Evolutionary conservation across 2,113 vertebrate species (phyloP).

Genomic region (Orycteropus afer): DNA sequence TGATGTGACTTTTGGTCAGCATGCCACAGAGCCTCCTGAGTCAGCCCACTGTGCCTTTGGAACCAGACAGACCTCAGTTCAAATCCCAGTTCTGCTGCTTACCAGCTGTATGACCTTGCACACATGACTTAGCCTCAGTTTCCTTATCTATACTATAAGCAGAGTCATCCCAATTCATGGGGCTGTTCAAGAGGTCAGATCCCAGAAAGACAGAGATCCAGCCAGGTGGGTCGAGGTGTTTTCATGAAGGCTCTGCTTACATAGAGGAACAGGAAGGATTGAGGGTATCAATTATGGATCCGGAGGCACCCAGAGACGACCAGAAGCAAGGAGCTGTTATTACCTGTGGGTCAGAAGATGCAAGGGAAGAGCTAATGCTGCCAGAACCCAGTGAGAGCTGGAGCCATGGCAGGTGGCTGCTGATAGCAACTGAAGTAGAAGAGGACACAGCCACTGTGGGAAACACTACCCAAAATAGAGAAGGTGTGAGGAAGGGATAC

Average conservation of each 20-base stretch:
- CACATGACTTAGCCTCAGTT: neutral
- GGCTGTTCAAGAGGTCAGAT: neutral
- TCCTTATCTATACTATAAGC: neutral
- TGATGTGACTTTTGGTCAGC: too few relatives aligned
- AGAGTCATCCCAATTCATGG: neutral
- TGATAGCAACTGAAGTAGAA: neutral
- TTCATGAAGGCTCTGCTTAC: neutral
- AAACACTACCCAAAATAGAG: rapidly evolving
- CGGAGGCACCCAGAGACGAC: neutral
- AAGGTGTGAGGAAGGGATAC: rapidly evolving
- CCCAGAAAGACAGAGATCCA: neutral
- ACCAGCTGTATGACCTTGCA: neutral
- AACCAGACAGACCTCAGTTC: neutral
- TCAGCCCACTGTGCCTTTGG: rapidly evolving
- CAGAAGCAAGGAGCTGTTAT: neutral
- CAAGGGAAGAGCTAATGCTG: neutral
- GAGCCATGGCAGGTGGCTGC: neutral
- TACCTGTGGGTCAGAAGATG: neutral
- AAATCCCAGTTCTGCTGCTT: neutral
- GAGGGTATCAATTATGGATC: neutral
- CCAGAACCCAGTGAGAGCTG: neutral
- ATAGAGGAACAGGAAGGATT: neutral
- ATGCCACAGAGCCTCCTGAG: rapidly evolving
- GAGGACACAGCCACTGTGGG: rapidly evolving
- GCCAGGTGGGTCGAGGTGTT: neutral